A percentile compares a stretch with the other conserved stretches of the same genome.
Evolutionary conservation across 2,797 vertebrate genomes (phyloP).

Genomic region (Anguilla marmorata): DNA sequence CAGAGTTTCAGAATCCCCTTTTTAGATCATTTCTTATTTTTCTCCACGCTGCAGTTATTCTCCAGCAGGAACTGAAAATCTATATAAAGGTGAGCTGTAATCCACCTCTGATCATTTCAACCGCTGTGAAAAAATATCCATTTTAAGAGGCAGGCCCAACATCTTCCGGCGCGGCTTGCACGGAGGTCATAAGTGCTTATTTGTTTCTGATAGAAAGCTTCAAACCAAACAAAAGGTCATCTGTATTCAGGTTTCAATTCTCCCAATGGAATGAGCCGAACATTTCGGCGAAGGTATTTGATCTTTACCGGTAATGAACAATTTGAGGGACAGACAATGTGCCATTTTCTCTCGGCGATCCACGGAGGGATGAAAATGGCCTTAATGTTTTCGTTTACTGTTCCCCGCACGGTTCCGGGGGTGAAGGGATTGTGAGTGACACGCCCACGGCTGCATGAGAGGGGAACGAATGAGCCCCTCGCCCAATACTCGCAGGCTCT

Average conservation of each 20-base stretch:
- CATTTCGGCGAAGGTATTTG: neutral
- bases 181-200: neutral
- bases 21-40: neutral
- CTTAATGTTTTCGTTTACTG: slow-evolving; percentile 19
- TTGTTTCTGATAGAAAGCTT: slow-evolving; percentile 10
- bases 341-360: slow-evolving; percentile 3
- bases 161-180: neutral
- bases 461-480: slow-evolving; percentile 26
- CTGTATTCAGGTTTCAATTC: slow-evolving; percentile 13
- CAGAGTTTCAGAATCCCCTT: neutral
- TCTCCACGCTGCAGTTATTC: neutral
- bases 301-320: slow-evolving; percentile 15
- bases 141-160: neutral
- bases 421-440: slow-evolving; percentile 20
- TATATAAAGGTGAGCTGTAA: neutral
- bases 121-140: neutral
- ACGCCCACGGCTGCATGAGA: neutral
- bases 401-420: neutral
- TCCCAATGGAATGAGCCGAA: neutral
- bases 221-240: slow-evolving; percentile 16
- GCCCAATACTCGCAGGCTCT: slow-evolving; percentile 2
- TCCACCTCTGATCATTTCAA: neutral
- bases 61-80: neutral
- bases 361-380: neutral
- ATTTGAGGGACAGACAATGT: slow-evolving; percentile 11